Evolutionary conservation across 2,888 invertebrate genomes (phyloP).

Genomic region (Brachyopa scutellaris): DNA sequence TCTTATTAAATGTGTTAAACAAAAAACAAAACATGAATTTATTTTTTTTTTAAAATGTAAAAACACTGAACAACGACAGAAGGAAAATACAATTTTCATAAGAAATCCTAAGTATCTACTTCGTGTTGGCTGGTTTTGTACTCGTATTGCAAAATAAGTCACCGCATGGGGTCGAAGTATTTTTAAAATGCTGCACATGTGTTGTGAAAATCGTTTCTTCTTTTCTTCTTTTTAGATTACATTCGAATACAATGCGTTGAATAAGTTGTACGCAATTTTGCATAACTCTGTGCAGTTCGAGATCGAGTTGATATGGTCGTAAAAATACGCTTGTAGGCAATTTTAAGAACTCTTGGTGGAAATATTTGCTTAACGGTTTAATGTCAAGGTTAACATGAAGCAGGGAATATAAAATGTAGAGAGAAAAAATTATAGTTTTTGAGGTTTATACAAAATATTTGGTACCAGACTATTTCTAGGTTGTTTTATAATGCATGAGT

Average conservation of each 20-base stretch:
- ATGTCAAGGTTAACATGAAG: constrained; percentile 18
- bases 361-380: neutral
- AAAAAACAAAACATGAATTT: too few species aligned
- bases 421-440: too few species aligned
- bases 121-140: constrained; percentile 16
- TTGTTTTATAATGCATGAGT: too few species aligned
- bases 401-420: too few species aligned
- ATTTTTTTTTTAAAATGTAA: too few species aligned
- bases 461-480: too few species aligned
- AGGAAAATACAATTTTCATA: constrained; percentile 26
- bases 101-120: constrained; percentile 37
- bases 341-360: neutral
- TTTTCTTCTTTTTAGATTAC: constrained; percentile 7
- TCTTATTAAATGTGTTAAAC: too few species aligned
- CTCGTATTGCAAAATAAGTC: constrained; percentile 53
- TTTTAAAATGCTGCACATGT: constrained; percentile 64
- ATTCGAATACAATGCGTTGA: constrained; percentile 35
- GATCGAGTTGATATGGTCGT: neutral
- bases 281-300: constrained; percentile 10
- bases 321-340: neutral
- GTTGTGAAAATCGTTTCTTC: constrained; percentile 7
- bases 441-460: too few species aligned
- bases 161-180: constrained; percentile 68
- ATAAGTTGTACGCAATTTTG: constrained; percentile 32
- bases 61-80: too few species aligned